phyloP scores from a whole-genome alignment of 1,140 invertebrate species.

The Drosophila varians region DNA sequence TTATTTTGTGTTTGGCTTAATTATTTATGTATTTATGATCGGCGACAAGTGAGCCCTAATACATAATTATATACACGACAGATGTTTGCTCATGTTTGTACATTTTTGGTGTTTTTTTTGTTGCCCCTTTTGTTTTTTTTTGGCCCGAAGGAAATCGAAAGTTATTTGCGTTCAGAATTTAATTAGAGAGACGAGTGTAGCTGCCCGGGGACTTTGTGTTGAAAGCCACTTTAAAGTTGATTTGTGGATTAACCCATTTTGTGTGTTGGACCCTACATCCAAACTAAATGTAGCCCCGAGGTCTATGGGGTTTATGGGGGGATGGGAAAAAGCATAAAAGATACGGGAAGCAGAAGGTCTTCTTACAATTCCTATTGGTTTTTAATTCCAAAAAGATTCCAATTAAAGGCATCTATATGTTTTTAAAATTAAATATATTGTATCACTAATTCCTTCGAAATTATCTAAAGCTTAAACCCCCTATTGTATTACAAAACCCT shows the following conservation, averaged over 20 bases:
- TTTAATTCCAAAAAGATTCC: too few species aligned
- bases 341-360: too few species aligned
- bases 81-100: slow-evolving; percentile 53
- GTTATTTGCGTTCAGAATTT: slow-evolving; percentile 71
- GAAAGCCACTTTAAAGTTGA: slow-evolving; percentile 33
- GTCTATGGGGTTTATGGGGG: too few species aligned
- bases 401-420: too few species aligned
- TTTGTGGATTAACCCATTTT: slow-evolving; percentile 25
- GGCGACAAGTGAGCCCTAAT: slow-evolving; percentile 23
- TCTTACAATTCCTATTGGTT: too few species aligned
- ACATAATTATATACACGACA: slow-evolving; percentile 20
- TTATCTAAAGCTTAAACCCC: not conserved
- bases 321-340: too few species aligned
- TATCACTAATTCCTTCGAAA: not conserved
- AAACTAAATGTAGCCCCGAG: too few species aligned
- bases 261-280: slow-evolving; percentile 5
- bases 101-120: slow-evolving; percentile 22
- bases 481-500: not conserved
- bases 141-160: slow-evolving; percentile 66
- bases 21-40: slow-evolving; percentile 66
- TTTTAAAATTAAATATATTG: not conserved
- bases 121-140: slow-evolving; percentile 6
- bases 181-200: slow-evolving; percentile 40
- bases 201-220: slow-evolving; percentile 18
- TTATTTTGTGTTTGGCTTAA: slow-evolving; percentile 33